Percentiles rank a stretch among this genome's conserved stretches.
phyloP scores from a whole-genome alignment of 2,113 vertebrate genomes.

The Orthochromis malagaraziensis region DNA sequence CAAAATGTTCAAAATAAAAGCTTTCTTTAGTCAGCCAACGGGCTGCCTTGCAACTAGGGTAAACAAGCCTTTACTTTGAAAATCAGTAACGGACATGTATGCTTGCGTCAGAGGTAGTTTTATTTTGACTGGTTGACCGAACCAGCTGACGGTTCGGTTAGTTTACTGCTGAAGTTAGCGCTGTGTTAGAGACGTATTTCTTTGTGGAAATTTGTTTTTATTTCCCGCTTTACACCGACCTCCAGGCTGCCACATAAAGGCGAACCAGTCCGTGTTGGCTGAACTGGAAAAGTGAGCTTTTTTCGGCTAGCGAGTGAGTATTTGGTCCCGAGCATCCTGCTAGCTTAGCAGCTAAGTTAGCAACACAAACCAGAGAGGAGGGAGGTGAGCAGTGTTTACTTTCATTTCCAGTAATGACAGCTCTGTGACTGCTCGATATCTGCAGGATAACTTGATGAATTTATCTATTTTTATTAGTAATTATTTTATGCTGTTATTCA shows the following conservation, averaged over 20 bases:
- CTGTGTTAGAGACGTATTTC: not conserved
- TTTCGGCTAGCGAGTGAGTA: not conserved
- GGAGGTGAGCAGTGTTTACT: slow-evolving; percentile 26
- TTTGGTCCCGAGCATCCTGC: not conserved
- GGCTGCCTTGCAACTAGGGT: not conserved
- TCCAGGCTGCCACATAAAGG: rapidly evolving
- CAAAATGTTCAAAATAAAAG: not conserved
- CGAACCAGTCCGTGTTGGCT: not conserved
- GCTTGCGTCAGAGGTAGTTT: rapidly evolving
- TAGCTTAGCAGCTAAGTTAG: slow-evolving; percentile 23
- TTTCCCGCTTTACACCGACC: rapidly evolving
- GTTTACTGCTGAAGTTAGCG: not conserved
- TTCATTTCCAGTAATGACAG: not conserved
- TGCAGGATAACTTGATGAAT: not conserved
- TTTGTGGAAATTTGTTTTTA: not conserved
- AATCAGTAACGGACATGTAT: rapidly evolving
- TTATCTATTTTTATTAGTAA: not conserved
- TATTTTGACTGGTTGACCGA: not conserved
- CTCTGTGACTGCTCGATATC: rapidly evolving
- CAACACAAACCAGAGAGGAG: not conserved
- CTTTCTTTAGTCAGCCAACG: not conserved
- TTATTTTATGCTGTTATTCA: not conserved
- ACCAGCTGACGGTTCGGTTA: not conserved
- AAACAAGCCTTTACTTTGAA: slow-evolving; percentile 30
- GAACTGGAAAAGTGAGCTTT: not conserved